phyloP scores from a whole-genome alignment of 2,888 invertebrate species.

The Agrotis segetum region DNA sequence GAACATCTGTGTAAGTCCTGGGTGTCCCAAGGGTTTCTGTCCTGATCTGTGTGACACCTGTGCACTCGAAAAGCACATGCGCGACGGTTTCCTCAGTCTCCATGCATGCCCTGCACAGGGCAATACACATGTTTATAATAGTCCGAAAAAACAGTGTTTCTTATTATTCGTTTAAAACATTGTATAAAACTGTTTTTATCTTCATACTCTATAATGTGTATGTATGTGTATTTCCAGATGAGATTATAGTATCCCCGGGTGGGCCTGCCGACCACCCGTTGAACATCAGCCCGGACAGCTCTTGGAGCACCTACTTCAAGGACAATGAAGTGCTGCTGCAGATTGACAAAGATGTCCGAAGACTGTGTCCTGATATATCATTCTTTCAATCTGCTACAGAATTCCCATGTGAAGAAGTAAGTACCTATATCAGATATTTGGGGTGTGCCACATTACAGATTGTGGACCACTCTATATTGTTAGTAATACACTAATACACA shows the following conservation, averaged over 20 bases:
- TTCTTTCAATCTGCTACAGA: constrained; percentile 98
- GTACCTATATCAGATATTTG: constrained; percentile 30
- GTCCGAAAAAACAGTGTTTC: neutral
- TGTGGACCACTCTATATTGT: too few relatives aligned
- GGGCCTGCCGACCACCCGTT: constrained; percentile 96
- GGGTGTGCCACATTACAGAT: too few relatives aligned
- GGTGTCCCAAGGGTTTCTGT: too few relatives aligned
- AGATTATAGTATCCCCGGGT: constrained; percentile 97
- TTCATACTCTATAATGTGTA: too few relatives aligned
- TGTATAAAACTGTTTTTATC: too few relatives aligned
- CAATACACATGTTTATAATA: too few relatives aligned
- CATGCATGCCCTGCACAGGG: too few relatives aligned
- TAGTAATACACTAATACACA: too few relatives aligned
- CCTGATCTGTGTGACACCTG: too few relatives aligned
- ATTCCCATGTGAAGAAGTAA: constrained; percentile 95
- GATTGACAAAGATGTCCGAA: constrained; percentile 99
- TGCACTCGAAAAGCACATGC: too few relatives aligned
- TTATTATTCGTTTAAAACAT: neutral
- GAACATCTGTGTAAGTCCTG: too few relatives aligned
- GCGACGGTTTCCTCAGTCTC: too few relatives aligned
- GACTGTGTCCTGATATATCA: constrained; percentile 98
- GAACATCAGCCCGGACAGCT: constrained; percentile 98
- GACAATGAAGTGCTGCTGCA: constrained; percentile 99
- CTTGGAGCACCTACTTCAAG: constrained; percentile 98
- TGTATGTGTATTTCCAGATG: constrained; percentile 90